phyloP scores from a whole-genome alignment of 2,797 vertebrate species.

The Spondyliosoma cantharus region DNA sequence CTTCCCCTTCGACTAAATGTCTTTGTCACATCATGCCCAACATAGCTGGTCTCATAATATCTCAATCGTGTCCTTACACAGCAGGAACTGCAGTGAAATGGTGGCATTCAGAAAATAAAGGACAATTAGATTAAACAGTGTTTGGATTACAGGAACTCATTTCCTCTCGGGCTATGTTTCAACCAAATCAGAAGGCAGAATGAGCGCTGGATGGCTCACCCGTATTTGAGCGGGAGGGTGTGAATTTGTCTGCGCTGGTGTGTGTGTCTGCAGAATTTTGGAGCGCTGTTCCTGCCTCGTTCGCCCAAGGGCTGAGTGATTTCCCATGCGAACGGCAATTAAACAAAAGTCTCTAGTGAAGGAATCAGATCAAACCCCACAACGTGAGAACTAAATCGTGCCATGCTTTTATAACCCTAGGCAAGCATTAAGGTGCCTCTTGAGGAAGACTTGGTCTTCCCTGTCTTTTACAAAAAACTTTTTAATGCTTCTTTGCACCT shows the following conservation, averaged over 20 bases:
- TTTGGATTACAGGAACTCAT: conserved; percentile 51
- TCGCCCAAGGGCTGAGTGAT: conserved; percentile 65
- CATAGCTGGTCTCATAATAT: conserved; percentile 15
- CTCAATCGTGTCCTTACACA: conserved; percentile 13
- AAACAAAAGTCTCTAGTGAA: conserved; percentile 70
- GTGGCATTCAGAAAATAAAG: conserved; percentile 41
- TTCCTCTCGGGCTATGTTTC: conserved; percentile 45
- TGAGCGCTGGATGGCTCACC: conserved; percentile 19
- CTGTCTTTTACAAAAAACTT: conserved; percentile 35
- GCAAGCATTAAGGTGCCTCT: conserved; percentile 60
- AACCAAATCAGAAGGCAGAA: conserved; percentile 40
- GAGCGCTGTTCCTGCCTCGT: conserved; percentile 45
- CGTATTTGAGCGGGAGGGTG: conserved; percentile 10
- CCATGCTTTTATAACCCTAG: conserved; percentile 59
- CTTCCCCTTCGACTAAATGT: conserved; percentile 26
- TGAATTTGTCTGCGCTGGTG: conserved; percentile 16
- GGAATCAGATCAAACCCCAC: conserved; percentile 67
- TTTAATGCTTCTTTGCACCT: conserved; percentile 35
- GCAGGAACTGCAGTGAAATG: conserved; percentile 2
- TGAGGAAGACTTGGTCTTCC: conserved; percentile 48
- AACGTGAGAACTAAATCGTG: conserved; percentile 45
- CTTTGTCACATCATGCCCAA: conserved; percentile 20
- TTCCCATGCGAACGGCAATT: conserved; percentile 77
- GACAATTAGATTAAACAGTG: conserved; percentile 41
- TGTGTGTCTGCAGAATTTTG: conserved; percentile 42